Conservation (phyloP, 2,797 vertebrate genomes). For the Danio tinwini region DNA sequence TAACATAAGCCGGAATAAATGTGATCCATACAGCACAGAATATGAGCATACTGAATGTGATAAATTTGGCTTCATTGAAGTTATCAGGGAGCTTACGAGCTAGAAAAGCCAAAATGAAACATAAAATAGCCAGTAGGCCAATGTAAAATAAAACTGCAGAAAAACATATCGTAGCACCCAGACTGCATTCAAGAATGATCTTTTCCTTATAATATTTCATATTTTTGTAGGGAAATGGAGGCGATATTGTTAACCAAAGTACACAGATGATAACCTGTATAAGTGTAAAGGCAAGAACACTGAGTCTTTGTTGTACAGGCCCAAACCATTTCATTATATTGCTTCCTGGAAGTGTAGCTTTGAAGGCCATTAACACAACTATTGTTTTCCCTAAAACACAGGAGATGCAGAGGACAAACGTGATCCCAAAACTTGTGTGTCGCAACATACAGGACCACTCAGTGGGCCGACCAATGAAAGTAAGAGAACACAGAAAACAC, state of each 20-base stretch:
- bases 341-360: constrained; percentile 68
- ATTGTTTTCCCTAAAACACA: constrained; percentile 78
- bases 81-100: constrained; percentile 63
- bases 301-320: constrained; percentile 73
- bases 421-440: constrained; percentile 76
- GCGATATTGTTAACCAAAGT: constrained; percentile 62
- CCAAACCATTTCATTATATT: constrained; percentile 79
- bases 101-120: constrained; percentile 65
- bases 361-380: constrained; percentile 78
- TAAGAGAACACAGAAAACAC: constrained; percentile 77
- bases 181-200: constrained; percentile 64
- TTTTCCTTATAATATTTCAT: constrained; percentile 62
- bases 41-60: constrained; percentile 68
- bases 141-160: constrained; percentile 65
- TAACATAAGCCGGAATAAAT: constrained; percentile 65
- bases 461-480: constrained; percentile 73
- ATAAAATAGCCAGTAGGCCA: constrained; percentile 59
- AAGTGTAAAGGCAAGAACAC: constrained; percentile 70
- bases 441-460: constrained; percentile 79
- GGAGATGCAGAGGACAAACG: constrained; percentile 77
- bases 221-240: constrained; percentile 62
- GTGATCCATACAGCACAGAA: constrained; percentile 67
- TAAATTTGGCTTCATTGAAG: constrained; percentile 67
- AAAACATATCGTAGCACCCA: constrained; percentile 64
- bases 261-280: constrained; percentile 67